A percentile compares a stretch with the other conserved stretches of the same genome.
Evolutionary conservation across 1,140 invertebrate genomes (phyloP).

Genomic region (Drosophila nigrodunni): DNA sequence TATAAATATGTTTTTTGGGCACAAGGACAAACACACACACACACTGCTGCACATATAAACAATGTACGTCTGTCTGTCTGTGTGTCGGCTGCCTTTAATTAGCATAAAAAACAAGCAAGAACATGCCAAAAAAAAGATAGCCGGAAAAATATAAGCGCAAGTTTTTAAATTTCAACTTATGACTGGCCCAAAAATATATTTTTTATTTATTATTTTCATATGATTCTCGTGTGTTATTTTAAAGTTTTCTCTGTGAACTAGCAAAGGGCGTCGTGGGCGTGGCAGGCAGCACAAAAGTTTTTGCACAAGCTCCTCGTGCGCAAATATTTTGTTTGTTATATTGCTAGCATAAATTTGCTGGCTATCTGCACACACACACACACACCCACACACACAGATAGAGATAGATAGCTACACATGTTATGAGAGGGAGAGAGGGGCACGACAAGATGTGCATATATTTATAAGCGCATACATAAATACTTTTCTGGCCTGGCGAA

Average conservation of each 20-base stretch:
- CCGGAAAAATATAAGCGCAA: slow-evolving; percentile 20
- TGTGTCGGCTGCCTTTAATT: slow-evolving; percentile 58
- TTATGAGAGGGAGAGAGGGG: slow-evolving; percentile 13
- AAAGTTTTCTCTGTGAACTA: slow-evolving; percentile 52
- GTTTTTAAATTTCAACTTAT: slow-evolving; percentile 48
- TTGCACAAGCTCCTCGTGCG: slow-evolving; percentile 66
- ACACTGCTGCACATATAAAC: background rate
- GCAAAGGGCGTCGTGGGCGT: background rate
- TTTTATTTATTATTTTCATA: slow-evolving; percentile 27
- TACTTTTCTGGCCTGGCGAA: slow-evolving; percentile 77
- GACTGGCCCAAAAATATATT: slow-evolving; percentile 16
- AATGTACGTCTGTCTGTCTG: background rate
- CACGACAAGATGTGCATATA: slow-evolving; percentile 64
- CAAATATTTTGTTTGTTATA: slow-evolving; percentile 83
- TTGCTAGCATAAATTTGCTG: slow-evolving; percentile 81
- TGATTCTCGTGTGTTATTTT: slow-evolving; percentile 70
- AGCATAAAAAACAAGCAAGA: slow-evolving; percentile 50
- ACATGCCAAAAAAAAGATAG: slow-evolving; percentile 10
- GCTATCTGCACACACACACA: slow-evolving; percentile 68
- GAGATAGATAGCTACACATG: slow-evolving; percentile 10
- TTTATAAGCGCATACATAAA: slow-evolving; percentile 82
- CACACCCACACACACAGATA: slow-evolving; percentile 23
- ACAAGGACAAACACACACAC: slow-evolving; percentile 43
- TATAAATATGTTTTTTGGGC: slow-evolving; percentile 36
- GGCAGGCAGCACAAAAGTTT: slow-evolving; percentile 56